Base-by-base conservation (phyloP, 1,140 invertebrate genomes). In the Pseudoatta argentina region DNA sequence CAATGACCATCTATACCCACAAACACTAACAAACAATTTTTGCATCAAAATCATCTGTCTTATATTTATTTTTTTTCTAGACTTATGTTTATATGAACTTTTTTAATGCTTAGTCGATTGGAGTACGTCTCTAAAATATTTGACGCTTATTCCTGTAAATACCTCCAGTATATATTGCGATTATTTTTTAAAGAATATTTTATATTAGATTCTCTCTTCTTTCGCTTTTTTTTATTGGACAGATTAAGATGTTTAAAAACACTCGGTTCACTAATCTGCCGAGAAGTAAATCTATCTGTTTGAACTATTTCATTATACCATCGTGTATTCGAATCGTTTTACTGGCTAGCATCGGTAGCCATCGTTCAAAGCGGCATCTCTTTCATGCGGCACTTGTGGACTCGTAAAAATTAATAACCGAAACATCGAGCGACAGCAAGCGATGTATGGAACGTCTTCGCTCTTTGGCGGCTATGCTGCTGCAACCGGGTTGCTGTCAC, bases 331-430 rank as follows among this genome's bases (percentile, higher is more conserved):
- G 55, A 75, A 75, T 83, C 57, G 69, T 83, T 59, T 83, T 69
- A 39, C 79, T 73, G 14, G 44, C 39, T 61, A 69, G 44, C n/a
- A 75, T 75, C 69, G 79, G 44, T 61, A 12, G 69, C n/a, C 57
- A 69, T 75, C 79, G 24, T 75, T 63, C 69, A 75, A 85, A 59
- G 63, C 39, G 73, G 59, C 75, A 63, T 61, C 16, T 55, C 64
- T 72, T 34, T 51, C 69, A 21, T 30, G n/a, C 24, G 64, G 51
- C 63, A 48, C 30, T 82, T 76, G 57, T 27, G 59, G 61, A 30
- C 57, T 89, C 77, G 77, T 89, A 89, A 89, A 89, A 89, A 89
- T 89, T 89, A 87, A 89, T 89, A 89, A 89, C 88, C 88, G 77
- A 89, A 86, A 89, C 78, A 87, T 89, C 48, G 72, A 63, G 27